Base-by-base conservation (phyloP, 2,888 invertebrate species). In the Heliconius cydno region DNA sequence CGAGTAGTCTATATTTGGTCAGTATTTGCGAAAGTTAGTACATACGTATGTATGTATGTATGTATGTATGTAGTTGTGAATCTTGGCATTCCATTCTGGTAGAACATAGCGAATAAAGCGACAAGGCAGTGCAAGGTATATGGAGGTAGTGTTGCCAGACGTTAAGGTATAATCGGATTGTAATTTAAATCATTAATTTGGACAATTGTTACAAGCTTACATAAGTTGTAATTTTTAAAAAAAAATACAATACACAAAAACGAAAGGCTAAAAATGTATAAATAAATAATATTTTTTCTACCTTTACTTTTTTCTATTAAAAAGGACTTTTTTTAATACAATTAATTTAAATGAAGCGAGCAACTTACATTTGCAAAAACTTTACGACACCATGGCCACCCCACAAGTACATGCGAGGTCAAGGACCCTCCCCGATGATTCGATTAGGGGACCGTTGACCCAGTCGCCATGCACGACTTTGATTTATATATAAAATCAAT, bases 371-470 rank as follows among this genome's bases (percentile, higher is more conserved):
- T 73, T n/a, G 73, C 60, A 60, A 57, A 73, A 57, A 34, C 34
- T 57, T 13, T 34, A 73, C 25, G 25, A n/a, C 34, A 73, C 4
- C 65, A 52, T 79, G 76, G 80, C 65, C 52, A 74, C 74, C 52
- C 52, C 75, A 78, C 41, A 22, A 60, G 10, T 52, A 80, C 60
- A 34, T 41, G 67, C 34, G 67, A 41, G 85, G 86, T 86, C 86
- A 84, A 84, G 83, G 86, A 87, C 84, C 87, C 80, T 78, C 84
- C 81, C 83, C 86, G 88, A 87, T 90, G 88, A 90, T 88, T 87
- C 90, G 91, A 92, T 93, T 91, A 92, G 92, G 88, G 89, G 91
- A 88, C 85, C 92, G 85, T 87, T 91, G 92, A 93, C 92, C 92
- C 84, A 85, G 80, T 79, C 77, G 79, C 80, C 71, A 75, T 66